Conservation (phyloP, 2,888 invertebrate genomes). For the Palloptera scutellata region DNA sequence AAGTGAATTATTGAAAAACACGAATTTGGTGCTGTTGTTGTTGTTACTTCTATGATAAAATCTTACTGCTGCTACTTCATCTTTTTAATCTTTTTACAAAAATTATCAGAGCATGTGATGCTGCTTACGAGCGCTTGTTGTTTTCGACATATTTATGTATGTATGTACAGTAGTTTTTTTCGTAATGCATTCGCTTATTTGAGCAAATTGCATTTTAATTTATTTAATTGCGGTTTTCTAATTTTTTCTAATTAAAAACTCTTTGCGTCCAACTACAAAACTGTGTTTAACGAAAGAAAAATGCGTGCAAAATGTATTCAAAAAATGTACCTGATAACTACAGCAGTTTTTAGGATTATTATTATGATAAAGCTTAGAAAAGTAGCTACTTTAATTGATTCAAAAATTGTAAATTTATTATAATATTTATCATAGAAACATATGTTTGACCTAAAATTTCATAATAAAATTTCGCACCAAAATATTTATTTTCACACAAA, state of each 20-base stretch:
- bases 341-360: too few species aligned
- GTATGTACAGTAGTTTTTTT: constrained; percentile 1
- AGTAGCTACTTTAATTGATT: too few species aligned
- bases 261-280: background rate
- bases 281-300: background rate
- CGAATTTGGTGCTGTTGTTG: background rate
- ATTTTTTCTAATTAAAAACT: background rate
- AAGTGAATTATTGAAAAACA: background rate
- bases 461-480: too few species aligned
- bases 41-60: too few species aligned
- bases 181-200: constrained; percentile 6
- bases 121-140: background rate
- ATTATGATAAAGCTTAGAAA: too few species aligned
- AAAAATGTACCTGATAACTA: too few species aligned
- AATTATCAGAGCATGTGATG: background rate
- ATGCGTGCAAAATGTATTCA: background rate
- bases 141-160: constrained; percentile 12
- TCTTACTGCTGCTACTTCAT: too few species aligned
- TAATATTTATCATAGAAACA: too few species aligned
- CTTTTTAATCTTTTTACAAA: background rate
- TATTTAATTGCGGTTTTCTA: constrained; percentile 28
- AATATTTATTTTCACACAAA: too few species aligned
- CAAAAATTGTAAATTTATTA: too few species aligned
- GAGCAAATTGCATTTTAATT: constrained; percentile 42
- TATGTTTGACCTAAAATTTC: too few species aligned